A percentile compares a stretch with the other conserved stretches of the same genome.
These are phyloP conservation scores for Coturnix japonica DNA, from an alignment of 2,113 vertebrate species.

Conservation along the genomic window DNA sequence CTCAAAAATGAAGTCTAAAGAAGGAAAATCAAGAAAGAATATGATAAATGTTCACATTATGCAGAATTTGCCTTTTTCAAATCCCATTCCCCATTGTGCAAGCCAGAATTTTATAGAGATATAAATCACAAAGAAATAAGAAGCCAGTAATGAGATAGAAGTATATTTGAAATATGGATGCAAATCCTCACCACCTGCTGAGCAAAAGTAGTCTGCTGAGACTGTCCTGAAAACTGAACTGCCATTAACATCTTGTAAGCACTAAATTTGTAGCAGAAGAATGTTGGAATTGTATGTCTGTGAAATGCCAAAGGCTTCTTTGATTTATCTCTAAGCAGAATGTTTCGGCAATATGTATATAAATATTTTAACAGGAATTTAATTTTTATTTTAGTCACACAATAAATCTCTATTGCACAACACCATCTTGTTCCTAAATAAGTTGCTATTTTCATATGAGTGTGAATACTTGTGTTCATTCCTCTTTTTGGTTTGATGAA, in stretches of 20 bases:
- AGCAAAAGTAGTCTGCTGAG: constrained; percentile 75
- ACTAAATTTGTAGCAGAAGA: constrained; percentile 74
- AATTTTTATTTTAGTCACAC: constrained; percentile 75
- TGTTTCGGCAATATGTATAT: constrained; percentile 76
- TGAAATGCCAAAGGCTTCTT: constrained; percentile 71
- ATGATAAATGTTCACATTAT: constrained; percentile 74
- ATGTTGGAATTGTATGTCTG: constrained; percentile 66
- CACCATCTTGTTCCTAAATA: constrained; percentile 61
- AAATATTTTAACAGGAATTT: constrained; percentile 84
- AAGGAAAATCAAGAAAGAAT: constrained; percentile 14
- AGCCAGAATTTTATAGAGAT: constrained; percentile 74
- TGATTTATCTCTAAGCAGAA: constrained; percentile 78
- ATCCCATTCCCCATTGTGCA: constrained; percentile 70
- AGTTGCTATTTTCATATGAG: constrained; percentile 43
- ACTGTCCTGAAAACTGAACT: constrained; percentile 69
- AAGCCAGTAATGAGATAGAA: constrained; percentile 81
- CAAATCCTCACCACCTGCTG: constrained; percentile 80
- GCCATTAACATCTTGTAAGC: constrained; percentile 78
- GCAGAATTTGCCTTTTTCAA: constrained; percentile 79
- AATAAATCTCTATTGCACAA: constrained; percentile 64
- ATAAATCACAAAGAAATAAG: constrained; percentile 83
- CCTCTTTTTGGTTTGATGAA: constrained; percentile 48
- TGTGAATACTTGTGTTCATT: constrained; percentile 2
- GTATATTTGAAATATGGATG: constrained; percentile 81
- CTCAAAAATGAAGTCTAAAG: constrained; percentile 34